Base-by-base conservation (phyloP, 2,113 vertebrate genomes). In the Kryptolebias marmoratus region DNA sequence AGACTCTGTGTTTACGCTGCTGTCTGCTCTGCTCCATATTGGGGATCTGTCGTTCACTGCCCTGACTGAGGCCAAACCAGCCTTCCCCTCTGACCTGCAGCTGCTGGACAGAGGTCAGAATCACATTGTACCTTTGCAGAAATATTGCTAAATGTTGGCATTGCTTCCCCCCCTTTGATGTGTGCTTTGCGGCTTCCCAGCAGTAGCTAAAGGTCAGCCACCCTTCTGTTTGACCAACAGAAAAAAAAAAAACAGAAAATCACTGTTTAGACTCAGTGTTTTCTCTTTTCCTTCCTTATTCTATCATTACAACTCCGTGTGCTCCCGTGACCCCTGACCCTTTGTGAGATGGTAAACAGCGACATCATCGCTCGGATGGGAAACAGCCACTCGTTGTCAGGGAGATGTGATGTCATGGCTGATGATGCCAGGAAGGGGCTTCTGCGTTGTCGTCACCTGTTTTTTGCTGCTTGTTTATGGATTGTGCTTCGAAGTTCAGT, bases 71-170 rank as follows among this genome's bases (percentile, higher is more conserved):
- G 84, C 92, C 0, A 94, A 96, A 73, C 90, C 94, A 3, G 95
- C 96, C 2, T 90, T 93, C 0, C 94, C 96, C 50, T 95, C 96
- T n/a, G 96, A 99, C 93, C 91, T 95, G 85, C 96, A 95, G 93
- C 94, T 95, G 8, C 94, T 98, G 79, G 96, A 98, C 28, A 94
- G 92, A 97, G 97, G 97, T 99, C 88, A 94, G 96, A 89, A 45
- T 30, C 74, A 14, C 60, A 2, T 14, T 80, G 77, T 27, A 3
- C 56, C 53, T 64, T 48, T 32, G 9, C 31, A 32, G 67, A 18
- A 50, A 50, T 50, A 18, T n/a, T 50, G 6, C 18, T 50, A 50
- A 18, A 50, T 50, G 49, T 18, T 5, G 18, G 5, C 10, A 1
- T 36, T 4, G 36, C 39, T 10, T 10, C 18, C 32, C 18, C 22